Percentiles rank a stretch among this genome's conserved stretches.
These are phyloP conservation scores for Hermaeophaga mercurialis DNA, from an alignment of 2,888 invertebrate species.

Conservation along the genomic window DNA sequence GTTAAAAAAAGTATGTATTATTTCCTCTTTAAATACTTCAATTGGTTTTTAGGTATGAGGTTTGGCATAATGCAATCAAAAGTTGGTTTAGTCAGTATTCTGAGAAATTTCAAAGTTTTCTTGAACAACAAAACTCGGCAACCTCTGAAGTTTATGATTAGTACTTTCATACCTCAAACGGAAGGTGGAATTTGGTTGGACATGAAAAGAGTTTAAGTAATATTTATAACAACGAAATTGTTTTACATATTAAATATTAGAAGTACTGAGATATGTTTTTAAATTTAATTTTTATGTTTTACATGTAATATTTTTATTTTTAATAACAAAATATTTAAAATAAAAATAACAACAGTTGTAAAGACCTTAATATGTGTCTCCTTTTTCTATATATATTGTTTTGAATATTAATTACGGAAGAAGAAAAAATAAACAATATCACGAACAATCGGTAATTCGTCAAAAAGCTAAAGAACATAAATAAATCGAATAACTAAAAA, in stretches of 20 bases:
- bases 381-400: background rate
- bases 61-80: conserved; percentile 50
- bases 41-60: conserved; percentile 46
- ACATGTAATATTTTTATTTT: background rate
- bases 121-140: conserved; percentile 41
- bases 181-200: conserved; percentile 43
- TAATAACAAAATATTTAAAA: too few species aligned
- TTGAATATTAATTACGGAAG: background rate
- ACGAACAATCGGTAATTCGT: too few species aligned
- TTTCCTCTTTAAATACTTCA: too few species aligned
- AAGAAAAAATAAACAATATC: too few species aligned
- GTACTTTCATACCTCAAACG: conserved; percentile 32
- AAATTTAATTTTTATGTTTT: background rate
- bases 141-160: conserved; percentile 38
- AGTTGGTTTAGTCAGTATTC: conserved; percentile 44
- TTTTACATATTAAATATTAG: too few species aligned
- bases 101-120: conserved; percentile 42
- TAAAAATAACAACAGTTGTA: background rate
- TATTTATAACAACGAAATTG: too few species aligned
- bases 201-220: conserved; percentile 32
- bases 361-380: background rate
- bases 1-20: too few species aligned
- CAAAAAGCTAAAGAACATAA: too few species aligned
- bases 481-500: too few species aligned
- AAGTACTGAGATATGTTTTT: too few species aligned